These are phyloP conservation scores for Drosophila mimetica DNA, from an alignment of 2,888 invertebrate genomes.

Conservation along the genomic window DNA sequence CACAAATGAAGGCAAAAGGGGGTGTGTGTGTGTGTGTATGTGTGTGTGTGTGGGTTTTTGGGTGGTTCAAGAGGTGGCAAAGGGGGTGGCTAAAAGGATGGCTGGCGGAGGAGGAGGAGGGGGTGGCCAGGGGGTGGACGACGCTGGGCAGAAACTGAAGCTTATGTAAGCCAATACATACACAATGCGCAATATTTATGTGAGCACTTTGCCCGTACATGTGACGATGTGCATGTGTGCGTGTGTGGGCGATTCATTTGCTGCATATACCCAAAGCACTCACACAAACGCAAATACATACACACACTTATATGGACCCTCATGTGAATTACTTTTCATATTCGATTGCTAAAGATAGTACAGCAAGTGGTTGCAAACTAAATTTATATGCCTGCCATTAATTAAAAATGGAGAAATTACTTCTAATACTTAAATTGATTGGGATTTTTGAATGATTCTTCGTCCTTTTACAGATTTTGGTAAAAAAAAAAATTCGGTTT, in stretches of 20 bases:
- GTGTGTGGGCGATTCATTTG: conserved; percentile 42
- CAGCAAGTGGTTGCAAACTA: conserved; percentile 1
- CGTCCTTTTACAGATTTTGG: no score
- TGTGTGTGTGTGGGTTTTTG: conserved; percentile 8
- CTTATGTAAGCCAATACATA: conserved; percentile 80
- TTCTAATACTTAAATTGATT: not conserved
- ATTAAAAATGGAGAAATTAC: conserved; percentile 22
- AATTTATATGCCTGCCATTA: conserved; percentile 40
- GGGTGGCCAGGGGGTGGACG: conserved; percentile 48
- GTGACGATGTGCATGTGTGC: conserved; percentile 17
- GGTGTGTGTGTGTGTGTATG: not conserved
- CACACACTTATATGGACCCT: conserved; percentile 18
- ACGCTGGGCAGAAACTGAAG: conserved; percentile 65
- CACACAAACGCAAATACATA: conserved; percentile 11
- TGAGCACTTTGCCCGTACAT: conserved; percentile 28
- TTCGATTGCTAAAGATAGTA: conserved; percentile 59
- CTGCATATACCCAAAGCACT: conserved; percentile 3
- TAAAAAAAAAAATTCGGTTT: no score
- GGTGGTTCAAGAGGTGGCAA: conserved; percentile 19
- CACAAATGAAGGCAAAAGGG: conserved; percentile 41
- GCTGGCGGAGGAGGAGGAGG: conserved; percentile 8
- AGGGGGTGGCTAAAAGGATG: conserved; percentile 14
- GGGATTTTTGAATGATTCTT: not conserved
- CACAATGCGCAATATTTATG: conserved; percentile 66
- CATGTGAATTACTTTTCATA: conserved; percentile 64